A percentile compares a stretch with the other conserved stretches of the same genome.
Conservation (phyloP, 2,888 invertebrate species). For the Germaria angustata region DNA sequence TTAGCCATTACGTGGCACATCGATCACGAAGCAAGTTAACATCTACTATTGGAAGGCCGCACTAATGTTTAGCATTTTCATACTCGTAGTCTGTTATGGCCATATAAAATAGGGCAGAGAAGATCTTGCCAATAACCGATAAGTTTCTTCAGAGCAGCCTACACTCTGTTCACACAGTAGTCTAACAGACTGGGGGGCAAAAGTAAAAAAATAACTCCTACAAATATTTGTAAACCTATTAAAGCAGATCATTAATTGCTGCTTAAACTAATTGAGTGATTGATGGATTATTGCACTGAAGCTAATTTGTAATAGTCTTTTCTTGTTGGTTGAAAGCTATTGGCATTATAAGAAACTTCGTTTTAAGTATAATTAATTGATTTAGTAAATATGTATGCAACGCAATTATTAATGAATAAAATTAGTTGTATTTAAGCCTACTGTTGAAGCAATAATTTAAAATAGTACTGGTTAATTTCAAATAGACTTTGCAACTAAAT, state of each 20-base stretch:
- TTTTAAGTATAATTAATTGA: too few relatives aligned
- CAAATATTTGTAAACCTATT: not conserved
- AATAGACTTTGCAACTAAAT: too few relatives aligned
- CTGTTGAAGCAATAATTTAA: too few relatives aligned
- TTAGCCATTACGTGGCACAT: too few relatives aligned
- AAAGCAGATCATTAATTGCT: constrained; percentile 10
- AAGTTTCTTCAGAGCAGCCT: constrained; percentile 8
- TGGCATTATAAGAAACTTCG: too few relatives aligned
- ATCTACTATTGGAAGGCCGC: too few relatives aligned
- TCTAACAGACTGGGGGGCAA: not conserved
- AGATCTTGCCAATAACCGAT: constrained; percentile 1
- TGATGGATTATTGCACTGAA: not conserved
- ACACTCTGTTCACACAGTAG: not conserved
- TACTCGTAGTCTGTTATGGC: not conserved
- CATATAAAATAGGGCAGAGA: not conserved
- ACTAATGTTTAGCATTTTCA: too few relatives aligned
- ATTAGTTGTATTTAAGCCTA: too few relatives aligned
- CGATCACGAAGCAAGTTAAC: too few relatives aligned
- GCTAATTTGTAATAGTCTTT: not conserved
- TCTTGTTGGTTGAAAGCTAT: not conserved
- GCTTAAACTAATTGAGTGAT: constrained; percentile 24
- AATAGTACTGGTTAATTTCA: too few relatives aligned
- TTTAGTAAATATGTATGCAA: too few relatives aligned
- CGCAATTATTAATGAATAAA: too few relatives aligned
- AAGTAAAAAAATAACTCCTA: not conserved